These are phyloP conservation scores for Diarsia mendica DNA, from an alignment of 2,888 invertebrate genomes.

Conservation along the genomic window DNA sequence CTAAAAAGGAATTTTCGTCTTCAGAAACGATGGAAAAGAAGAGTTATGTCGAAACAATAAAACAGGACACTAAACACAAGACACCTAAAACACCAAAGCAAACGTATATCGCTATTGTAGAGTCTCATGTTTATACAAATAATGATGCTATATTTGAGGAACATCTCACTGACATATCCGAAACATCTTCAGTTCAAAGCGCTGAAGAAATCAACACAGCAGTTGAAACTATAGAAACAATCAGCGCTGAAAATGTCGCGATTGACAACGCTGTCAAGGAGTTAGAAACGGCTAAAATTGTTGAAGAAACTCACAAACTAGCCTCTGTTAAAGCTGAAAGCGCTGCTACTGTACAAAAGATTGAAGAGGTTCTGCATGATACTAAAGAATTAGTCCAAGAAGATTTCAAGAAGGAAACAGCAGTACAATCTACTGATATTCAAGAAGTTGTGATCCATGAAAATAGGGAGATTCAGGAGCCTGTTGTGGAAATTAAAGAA, in stretches of 20 bases:
- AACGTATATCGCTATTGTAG: constrained; percentile 84
- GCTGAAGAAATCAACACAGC: constrained; percentile 72
- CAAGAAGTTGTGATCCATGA: constrained; percentile 58
- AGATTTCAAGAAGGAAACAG: constrained; percentile 60
- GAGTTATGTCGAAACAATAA: constrained; percentile 64
- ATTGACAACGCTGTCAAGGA: constrained; percentile 62
- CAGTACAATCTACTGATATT: constrained; percentile 44
- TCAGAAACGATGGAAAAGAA: constrained; percentile 68
- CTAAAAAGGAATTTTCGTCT: constrained; percentile 64
- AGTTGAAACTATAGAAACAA: constrained; percentile 62
- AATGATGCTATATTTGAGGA: constrained; percentile 82
- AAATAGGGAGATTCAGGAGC: constrained; percentile 62
- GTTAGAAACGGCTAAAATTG: constrained; percentile 62
- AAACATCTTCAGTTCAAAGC: constrained; percentile 74
- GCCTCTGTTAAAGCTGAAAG: constrained; percentile 57
- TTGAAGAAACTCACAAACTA: constrained; percentile 64
- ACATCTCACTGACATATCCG: constrained; percentile 71
- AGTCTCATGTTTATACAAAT: constrained; percentile 86
- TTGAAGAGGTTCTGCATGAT: constrained; percentile 55
- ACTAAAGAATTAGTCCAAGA: constrained; percentile 61
- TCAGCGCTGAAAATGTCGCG: constrained; percentile 68
- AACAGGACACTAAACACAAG: constrained; percentile 65
- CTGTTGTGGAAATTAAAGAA: constrained; percentile 60
- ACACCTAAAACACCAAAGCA: constrained; percentile 72
- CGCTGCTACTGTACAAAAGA: constrained; percentile 60